Conservation (phyloP, 2,113 vertebrate genomes). For the Mirza zaza region DNA sequence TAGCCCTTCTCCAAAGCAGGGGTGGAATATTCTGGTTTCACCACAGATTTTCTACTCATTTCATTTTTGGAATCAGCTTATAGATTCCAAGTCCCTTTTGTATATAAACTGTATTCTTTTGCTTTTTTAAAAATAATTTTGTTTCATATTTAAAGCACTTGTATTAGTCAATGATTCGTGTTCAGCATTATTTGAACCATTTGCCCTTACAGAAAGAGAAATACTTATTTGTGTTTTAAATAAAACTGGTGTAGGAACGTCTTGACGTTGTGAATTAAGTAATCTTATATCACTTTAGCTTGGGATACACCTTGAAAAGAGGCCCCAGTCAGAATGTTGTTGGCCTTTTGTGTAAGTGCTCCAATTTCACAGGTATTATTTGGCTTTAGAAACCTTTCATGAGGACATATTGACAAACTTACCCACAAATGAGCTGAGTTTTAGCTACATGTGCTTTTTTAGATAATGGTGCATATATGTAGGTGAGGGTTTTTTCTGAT, state of each 20-base stretch:
- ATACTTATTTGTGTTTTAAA: slow-evolving; percentile 78
- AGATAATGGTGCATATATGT: background rate
- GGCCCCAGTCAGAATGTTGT: background rate
- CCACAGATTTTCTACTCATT: slow-evolving; percentile 48
- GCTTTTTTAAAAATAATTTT: slow-evolving; percentile 74
- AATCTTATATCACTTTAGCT: background rate
- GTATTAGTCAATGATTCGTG: slow-evolving; percentile 76
- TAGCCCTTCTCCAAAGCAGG: slow-evolving; percentile 72
- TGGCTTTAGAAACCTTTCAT: background rate
- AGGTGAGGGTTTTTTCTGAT: background rate
- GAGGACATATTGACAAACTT: background rate
- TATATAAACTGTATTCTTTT: slow-evolving; percentile 82
- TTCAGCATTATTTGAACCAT: slow-evolving; percentile 68
- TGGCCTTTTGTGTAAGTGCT: background rate
- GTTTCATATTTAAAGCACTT: slow-evolving; percentile 85
- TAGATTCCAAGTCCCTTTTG: slow-evolving; percentile 72
- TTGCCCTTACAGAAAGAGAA: slow-evolving; percentile 62
- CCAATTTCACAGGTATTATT: background rate
- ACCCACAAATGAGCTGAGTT: background rate
- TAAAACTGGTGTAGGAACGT: slow-evolving; percentile 77
- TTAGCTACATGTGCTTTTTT: background rate
- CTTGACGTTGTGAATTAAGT: slow-evolving; percentile 48
- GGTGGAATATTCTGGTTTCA: slow-evolving; percentile 66
- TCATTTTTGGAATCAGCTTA: slow-evolving; percentile 65
- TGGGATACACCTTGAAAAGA: background rate